Conservation (phyloP, 2,797 vertebrate species). For the Ceyx erithaca region DNA sequence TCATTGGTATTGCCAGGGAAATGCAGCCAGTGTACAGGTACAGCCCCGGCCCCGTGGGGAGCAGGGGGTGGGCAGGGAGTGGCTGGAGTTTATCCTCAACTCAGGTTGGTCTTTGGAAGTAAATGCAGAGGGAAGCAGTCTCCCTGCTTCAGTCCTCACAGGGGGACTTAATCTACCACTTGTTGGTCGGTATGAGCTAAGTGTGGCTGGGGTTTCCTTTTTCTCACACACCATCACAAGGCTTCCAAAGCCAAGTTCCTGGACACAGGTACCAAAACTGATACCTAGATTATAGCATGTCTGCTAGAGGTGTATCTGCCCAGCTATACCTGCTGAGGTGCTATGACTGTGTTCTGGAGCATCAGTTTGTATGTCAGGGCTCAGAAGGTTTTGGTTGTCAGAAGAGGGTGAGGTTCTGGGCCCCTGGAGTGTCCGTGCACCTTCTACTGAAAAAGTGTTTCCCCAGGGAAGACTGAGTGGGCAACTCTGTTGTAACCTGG, state of each 20-base stretch:
- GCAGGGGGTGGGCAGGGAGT: background rate
- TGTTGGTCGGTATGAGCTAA: background rate
- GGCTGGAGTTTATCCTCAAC: background rate
- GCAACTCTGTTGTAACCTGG: background rate
- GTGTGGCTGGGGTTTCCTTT: background rate
- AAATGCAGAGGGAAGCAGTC: background rate
- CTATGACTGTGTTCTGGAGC: background rate
- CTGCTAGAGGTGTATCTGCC: background rate
- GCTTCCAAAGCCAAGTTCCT: background rate
- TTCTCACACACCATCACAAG: background rate
- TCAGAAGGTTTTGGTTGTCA: background rate
- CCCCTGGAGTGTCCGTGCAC: background rate
- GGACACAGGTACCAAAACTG: background rate
- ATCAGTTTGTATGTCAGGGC: fast-evolving
- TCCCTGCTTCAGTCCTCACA: background rate
- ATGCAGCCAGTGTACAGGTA: conserved; percentile 99
- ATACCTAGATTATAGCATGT: background rate
- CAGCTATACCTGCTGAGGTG: background rate
- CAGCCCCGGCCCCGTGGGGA: fast-evolving
- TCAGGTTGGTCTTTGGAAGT: background rate
- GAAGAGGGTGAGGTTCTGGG: background rate
- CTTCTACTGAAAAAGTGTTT: background rate
- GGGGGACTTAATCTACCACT: background rate
- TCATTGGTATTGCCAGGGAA: conserved; percentile 92
- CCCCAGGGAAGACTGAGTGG: background rate